Evolutionary conservation across 1,140 invertebrate genomes (phyloP).

Genomic region (Habropoda laboriosa): DNA sequence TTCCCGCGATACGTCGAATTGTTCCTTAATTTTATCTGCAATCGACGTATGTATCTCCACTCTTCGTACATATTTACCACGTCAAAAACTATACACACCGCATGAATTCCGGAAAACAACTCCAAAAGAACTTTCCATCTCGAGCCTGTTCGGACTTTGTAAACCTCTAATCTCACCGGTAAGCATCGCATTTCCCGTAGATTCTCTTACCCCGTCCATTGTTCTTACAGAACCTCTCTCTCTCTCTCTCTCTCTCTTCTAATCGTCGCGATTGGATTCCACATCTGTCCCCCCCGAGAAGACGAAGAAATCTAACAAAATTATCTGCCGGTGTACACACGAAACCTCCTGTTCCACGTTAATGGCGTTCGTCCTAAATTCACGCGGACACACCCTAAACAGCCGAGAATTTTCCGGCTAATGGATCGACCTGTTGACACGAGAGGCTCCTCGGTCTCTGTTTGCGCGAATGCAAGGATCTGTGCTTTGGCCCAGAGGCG

Average conservation of each 20-base stretch:
- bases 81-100: not conserved
- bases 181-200: slow-evolving; percentile 21
- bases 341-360: slow-evolving; percentile 42
- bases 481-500: slow-evolving; percentile 19
- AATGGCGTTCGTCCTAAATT: slow-evolving; percentile 40
- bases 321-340: slow-evolving; percentile 46
- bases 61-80: not conserved
- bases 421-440: slow-evolving; percentile 64
- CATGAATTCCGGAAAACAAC: not conserved
- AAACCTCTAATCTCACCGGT: slow-evolving; percentile 23
- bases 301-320: slow-evolving; percentile 36
- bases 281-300: slow-evolving; percentile 4
- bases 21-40: not conserved
- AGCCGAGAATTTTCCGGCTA: slow-evolving; percentile 49
- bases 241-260: slow-evolving; percentile 4
- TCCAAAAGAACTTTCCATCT: not conserved
- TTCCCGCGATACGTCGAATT: not conserved
- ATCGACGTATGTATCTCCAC: not conserved
- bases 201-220: slow-evolving; percentile 33
- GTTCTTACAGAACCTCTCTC: not conserved
- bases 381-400: slow-evolving; percentile 34
- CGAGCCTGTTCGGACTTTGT: not conserved
- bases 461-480: slow-evolving; percentile 21
- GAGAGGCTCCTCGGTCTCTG: slow-evolving; percentile 42
- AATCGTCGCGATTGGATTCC: slow-evolving; percentile 47